Evolutionary conservation across 2,113 vertebrate genomes (phyloP).

Genomic region (Lophius piscatorius): DNA sequence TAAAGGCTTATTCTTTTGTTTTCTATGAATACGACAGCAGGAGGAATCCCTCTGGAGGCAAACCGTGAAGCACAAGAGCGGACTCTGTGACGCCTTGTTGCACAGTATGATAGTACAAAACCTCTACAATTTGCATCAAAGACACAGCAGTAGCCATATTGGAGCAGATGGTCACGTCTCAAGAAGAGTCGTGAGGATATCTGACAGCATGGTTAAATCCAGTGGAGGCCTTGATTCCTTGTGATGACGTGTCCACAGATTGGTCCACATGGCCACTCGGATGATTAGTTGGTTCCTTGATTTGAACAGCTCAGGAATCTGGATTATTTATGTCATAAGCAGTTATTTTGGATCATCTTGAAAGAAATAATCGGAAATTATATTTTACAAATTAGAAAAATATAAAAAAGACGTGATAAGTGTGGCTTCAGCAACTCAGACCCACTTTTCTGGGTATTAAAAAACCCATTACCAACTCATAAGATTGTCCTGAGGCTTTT

Average conservation of each 20-base stretch:
- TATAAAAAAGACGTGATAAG: constrained; percentile 1
- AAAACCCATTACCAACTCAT: constrained; percentile 39
- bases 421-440: constrained; percentile 34
- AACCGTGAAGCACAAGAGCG: neutral
- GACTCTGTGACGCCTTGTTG: neutral
- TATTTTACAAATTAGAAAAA: constrained; percentile 16
- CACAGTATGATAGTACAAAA: constrained; percentile 33
- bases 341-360: constrained; percentile 47
- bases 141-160: constrained; percentile 59
- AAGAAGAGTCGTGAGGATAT: constrained; percentile 22
- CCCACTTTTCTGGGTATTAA: constrained; percentile 26
- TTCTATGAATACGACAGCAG: constrained; percentile 33
- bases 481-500: constrained; percentile 58
- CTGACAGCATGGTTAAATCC: constrained; percentile 41
- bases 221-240: constrained; percentile 52
- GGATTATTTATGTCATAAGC: constrained; percentile 24
- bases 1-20: constrained; percentile 38
- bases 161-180: constrained; percentile 56
- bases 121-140: constrained; percentile 59
- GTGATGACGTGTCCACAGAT: constrained; percentile 37
- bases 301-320: constrained; percentile 38
- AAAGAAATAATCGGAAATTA: constrained; percentile 38
- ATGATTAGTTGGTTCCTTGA: constrained; percentile 13
- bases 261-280: constrained; percentile 26
- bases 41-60: neutral